Percentiles rank a stretch among this genome's conserved stretches.
These are phyloP conservation scores for Brachynemurus nebulosus DNA, from an alignment of 2,888 invertebrate species.

Conservation along the genomic window DNA sequence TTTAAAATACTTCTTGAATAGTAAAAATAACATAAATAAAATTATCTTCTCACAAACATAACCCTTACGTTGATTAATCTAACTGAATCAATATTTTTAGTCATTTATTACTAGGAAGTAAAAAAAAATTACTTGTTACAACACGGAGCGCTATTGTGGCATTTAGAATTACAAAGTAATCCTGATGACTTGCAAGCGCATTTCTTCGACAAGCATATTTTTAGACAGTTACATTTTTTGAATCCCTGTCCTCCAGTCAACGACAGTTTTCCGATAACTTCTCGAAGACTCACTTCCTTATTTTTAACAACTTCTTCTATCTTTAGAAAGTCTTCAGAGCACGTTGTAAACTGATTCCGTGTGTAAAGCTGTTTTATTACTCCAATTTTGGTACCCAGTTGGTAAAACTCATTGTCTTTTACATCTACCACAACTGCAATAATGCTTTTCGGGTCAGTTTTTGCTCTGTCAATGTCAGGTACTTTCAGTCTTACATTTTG, in stretches of 20 bases:
- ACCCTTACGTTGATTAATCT: background rate
- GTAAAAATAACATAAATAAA: too few relatives aligned
- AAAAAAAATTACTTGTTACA: conserved; percentile 3
- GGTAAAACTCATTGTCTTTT: conserved; percentile 5
- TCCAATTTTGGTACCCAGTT: conserved; percentile 12
- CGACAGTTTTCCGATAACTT: background rate
- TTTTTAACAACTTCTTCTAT: too few relatives aligned
- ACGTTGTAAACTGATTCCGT: conserved; percentile 2
- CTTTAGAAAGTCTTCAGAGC: conserved; percentile 7
- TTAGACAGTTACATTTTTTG: conserved; percentile 3
- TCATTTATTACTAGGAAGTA: too few relatives aligned
- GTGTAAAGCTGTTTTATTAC: background rate
- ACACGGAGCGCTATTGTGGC: conserved; percentile 4
- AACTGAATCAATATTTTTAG: background rate
- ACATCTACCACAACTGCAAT: conserved; percentile 10
- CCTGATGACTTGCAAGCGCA: conserved; percentile 1
- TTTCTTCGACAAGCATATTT: background rate
- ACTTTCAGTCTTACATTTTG: conserved; percentile 12
- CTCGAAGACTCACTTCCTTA: too few relatives aligned
- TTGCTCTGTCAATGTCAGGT: background rate
- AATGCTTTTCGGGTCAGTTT: conserved; percentile 6
- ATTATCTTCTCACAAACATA: background rate
- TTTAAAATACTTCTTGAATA: too few relatives aligned
- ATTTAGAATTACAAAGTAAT: conserved; percentile 7
- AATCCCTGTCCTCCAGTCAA: conserved; percentile 4